Conservation (phyloP, 2,113 vertebrate genomes). For the Gorsachius goisagi region DNA sequence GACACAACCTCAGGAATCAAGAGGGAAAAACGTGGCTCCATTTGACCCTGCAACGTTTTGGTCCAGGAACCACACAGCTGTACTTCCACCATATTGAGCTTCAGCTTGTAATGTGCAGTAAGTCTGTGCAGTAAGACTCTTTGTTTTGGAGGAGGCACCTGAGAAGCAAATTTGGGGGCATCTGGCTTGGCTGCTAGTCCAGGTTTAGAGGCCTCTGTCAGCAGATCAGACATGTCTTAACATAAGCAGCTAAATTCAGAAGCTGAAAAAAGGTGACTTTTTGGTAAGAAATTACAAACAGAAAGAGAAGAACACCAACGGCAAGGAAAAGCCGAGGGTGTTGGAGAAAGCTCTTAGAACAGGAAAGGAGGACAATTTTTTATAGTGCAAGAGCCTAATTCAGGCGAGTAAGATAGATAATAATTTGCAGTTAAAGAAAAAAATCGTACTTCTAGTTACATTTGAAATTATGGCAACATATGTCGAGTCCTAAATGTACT, state of each 20-base stretch:
- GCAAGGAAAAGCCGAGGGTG: not conserved
- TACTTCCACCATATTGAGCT: not conserved
- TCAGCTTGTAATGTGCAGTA: not conserved
- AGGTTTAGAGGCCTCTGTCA: not conserved
- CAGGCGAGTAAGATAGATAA: not conserved
- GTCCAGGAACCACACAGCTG: not conserved
- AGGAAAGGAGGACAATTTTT: not conserved
- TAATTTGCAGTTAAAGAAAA: not conserved
- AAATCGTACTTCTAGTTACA: not conserved
- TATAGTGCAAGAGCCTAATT: not conserved
- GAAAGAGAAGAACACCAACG: not conserved
- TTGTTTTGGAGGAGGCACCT: not conserved
- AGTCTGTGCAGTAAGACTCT: not conserved
- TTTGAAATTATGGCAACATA: not conserved
- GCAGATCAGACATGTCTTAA: not conserved
- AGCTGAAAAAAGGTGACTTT: not conserved
- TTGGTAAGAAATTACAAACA: not conserved
- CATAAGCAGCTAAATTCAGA: not conserved
- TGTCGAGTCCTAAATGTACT: not conserved
- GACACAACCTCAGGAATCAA: not conserved
- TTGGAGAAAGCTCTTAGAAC: not conserved
- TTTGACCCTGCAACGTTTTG: not conserved
- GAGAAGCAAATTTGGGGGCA: not conserved
- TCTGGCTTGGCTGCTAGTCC: not conserved
- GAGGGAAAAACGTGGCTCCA: fast-evolving